Evolutionary conservation across 2,888 invertebrate genomes (phyloP).

Genomic region (Odontocolon sp.): DNA sequence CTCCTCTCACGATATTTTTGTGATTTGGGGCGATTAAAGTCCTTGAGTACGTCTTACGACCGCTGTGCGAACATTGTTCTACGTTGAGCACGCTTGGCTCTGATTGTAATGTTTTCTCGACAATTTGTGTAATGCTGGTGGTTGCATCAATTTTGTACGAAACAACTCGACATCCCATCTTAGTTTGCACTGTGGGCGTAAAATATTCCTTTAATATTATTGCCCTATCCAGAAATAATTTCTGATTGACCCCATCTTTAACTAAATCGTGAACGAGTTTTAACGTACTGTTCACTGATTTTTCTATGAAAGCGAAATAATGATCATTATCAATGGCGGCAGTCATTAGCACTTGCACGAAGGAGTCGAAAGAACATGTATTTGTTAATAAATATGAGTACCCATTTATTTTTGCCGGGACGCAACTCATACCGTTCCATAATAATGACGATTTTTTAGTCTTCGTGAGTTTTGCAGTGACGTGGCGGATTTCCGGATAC

Average conservation of each 20-base stretch:
- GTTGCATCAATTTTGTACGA: background rate
- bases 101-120: background rate
- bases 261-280: background rate
- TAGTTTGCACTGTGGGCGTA: background rate
- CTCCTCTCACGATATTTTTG: background rate
- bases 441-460: background rate
- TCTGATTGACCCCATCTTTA: background rate
- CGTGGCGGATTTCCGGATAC: background rate
- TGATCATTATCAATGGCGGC: background rate
- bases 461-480: no score
- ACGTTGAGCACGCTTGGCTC: no score
- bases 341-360: conserved; percentile 7
- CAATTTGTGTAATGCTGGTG: background rate
- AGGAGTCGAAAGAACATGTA: conserved; percentile 18
- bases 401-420: background rate
- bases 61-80: background rate
- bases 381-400: background rate
- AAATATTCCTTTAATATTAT: background rate
- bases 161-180: background rate
- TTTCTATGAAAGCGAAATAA: background rate
- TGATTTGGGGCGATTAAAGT: background rate
- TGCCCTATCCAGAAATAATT: background rate
- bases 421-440: conserved; percentile 24
- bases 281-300: background rate
- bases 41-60: background rate